phyloP scores from a whole-genome alignment of 2,797 vertebrate genomes.

The Sphenodon punctatus region DNA sequence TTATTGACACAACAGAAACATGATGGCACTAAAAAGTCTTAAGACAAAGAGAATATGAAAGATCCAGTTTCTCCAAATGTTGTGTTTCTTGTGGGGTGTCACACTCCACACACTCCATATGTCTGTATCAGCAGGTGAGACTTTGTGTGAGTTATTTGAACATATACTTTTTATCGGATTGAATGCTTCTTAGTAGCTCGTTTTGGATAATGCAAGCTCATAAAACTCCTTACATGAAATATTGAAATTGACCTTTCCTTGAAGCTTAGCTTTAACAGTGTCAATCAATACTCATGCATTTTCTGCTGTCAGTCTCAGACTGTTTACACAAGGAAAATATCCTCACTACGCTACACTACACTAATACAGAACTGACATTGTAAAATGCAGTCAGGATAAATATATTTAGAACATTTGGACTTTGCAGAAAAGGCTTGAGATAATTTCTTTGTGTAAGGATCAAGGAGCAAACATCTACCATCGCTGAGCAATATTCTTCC shows the following conservation, averaged over 20 bases:
- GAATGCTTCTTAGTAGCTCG: slow-evolving; percentile 3
- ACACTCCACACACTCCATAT: neutral
- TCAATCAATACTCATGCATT: neutral
- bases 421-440: neutral
- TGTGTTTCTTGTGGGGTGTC: neutral
- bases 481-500: slow-evolving; percentile 9
- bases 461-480: neutral
- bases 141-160: neutral
- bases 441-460: neutral
- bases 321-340: slow-evolving; percentile 3
- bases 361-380: neutral
- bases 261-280: neutral
- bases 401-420: neutral
- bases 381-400: neutral
- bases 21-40: neutral
- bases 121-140: neutral
- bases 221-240: slow-evolving; percentile 25
- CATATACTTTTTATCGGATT: slow-evolving; percentile 1
- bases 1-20: neutral
- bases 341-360: neutral
- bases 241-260: slow-evolving; percentile 18
- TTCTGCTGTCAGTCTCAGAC: neutral
- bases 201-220: neutral
- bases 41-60: neutral
- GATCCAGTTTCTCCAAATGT: neutral